phyloP scores from a whole-genome alignment of 2,113 vertebrate genomes.

The Hemicordylus capensis region DNA sequence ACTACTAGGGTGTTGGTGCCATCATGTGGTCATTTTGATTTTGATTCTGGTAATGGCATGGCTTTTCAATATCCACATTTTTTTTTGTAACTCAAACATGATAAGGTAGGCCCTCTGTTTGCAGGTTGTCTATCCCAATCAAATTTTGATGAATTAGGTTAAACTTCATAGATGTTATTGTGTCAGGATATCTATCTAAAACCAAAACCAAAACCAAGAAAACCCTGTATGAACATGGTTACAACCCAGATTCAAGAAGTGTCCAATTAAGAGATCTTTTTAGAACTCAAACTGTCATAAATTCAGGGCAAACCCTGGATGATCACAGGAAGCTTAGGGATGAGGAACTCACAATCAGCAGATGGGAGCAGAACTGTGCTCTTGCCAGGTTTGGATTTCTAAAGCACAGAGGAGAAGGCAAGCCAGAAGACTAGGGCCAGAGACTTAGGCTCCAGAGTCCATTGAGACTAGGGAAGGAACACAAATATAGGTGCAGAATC shows the following conservation, averaged over 20 bases:
- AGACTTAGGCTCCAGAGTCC: neutral
- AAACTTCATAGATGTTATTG: neutral
- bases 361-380: neutral
- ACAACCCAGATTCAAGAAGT: neutral
- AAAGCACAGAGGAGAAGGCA: neutral
- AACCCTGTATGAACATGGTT: neutral
- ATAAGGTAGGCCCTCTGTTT: neutral
- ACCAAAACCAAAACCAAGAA: no score
- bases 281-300: neutral
- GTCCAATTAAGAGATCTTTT: neutral
- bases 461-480: neutral
- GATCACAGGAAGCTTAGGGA: neutral
- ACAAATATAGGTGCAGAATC: neutral
- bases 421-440: neutral
- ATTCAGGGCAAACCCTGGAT: neutral
- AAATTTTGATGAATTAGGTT: neutral
- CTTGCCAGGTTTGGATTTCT: neutral
- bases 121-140: neutral
- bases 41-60: neutral
- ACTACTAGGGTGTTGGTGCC: slow-evolving; percentile 55
- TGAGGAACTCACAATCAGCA: neutral
- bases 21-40: slow-evolving; percentile 34
- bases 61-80: neutral
- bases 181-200: neutral
- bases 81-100: no score